Conservation (phyloP, 1,140 invertebrate species). For the Trachelipus rathkii region DNA sequence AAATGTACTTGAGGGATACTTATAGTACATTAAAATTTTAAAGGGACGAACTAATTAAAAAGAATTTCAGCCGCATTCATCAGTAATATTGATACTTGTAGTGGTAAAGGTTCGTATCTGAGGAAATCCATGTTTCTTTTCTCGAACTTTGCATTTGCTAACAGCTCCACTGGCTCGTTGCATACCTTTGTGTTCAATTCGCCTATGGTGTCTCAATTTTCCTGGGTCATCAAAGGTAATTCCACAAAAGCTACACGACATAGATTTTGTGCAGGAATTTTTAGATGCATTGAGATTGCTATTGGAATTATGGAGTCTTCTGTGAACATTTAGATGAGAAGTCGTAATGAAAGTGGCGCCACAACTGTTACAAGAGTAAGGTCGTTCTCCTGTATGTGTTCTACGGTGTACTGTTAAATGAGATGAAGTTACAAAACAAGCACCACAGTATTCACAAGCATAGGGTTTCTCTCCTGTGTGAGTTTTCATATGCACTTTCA, state of each 20-base stretch:
- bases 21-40: no score
- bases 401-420: conserved; percentile 49
- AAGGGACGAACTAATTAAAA: no score
- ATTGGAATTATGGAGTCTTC: conserved; percentile 31
- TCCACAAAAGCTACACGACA: not conserved
- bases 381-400: conserved; percentile 59
- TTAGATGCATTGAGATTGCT: not conserved
- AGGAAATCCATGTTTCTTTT: not conserved
- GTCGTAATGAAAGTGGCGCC: conserved; percentile 44
- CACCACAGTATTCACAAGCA: conserved; percentile 56
- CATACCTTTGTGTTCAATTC: not conserved
- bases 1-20: no score
- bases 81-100: not conserved
- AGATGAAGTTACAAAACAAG: conserved; percentile 44
- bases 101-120: not conserved
- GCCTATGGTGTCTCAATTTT: not conserved
- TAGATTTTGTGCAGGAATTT: not conserved
- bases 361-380: conserved; percentile 55
- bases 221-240: not conserved
- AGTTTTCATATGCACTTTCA: conserved; percentile 72
- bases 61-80: not conserved
- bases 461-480: conserved; percentile 93
- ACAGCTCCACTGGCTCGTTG: not conserved
- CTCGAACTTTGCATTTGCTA: not conserved
- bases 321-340: conserved; percentile 43